Conservation (phyloP, 2,797 vertebrate genomes). For the Sciaenops ocellatus region DNA sequence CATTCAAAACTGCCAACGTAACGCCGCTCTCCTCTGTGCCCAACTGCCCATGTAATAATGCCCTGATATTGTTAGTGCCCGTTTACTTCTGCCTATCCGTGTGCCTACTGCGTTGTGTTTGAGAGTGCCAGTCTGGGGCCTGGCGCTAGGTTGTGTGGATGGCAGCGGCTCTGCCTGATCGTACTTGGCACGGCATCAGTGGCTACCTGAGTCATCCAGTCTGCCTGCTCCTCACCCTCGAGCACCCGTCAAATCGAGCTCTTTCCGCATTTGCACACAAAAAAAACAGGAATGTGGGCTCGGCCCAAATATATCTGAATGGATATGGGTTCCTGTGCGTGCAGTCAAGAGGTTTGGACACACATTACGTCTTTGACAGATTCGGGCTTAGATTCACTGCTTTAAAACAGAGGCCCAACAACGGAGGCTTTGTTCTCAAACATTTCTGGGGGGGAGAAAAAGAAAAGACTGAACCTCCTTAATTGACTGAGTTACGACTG, state of each 20-base stretch:
- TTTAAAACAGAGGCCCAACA: slow-evolving; percentile 17
- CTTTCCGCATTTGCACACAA: slow-evolving; percentile 66
- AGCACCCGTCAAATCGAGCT: slow-evolving; percentile 68
- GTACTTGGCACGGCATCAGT: slow-evolving; percentile 78
- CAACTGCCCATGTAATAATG: slow-evolving; percentile 66
- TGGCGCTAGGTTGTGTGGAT: slow-evolving; percentile 62
- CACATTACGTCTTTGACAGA: background rate
- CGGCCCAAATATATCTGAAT: slow-evolving; percentile 54
- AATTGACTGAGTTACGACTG: background rate
- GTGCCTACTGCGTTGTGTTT: slow-evolving; percentile 60
- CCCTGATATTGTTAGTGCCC: slow-evolving; percentile 51
- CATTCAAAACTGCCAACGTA: slow-evolving; percentile 39
- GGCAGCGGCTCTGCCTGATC: slow-evolving; percentile 69
- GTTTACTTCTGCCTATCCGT: slow-evolving; percentile 61
- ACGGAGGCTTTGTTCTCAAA: slow-evolving; percentile 25
- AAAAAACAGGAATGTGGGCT: slow-evolving; percentile 45
- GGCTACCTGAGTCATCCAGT: slow-evolving; percentile 82
- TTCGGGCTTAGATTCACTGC: background rate
- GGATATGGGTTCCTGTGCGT: slow-evolving; percentile 26
- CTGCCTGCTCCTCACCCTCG: slow-evolving; percentile 70
- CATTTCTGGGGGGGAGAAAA: background rate
- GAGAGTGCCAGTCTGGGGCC: slow-evolving; percentile 70
- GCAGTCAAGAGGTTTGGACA: slow-evolving; percentile 25
- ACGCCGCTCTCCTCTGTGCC: slow-evolving; percentile 63
- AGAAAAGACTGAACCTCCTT: background rate